Evolutionary conservation across 2,888 invertebrate species (phyloP).

Genomic region (Ryuthela nishihirai): DNA sequence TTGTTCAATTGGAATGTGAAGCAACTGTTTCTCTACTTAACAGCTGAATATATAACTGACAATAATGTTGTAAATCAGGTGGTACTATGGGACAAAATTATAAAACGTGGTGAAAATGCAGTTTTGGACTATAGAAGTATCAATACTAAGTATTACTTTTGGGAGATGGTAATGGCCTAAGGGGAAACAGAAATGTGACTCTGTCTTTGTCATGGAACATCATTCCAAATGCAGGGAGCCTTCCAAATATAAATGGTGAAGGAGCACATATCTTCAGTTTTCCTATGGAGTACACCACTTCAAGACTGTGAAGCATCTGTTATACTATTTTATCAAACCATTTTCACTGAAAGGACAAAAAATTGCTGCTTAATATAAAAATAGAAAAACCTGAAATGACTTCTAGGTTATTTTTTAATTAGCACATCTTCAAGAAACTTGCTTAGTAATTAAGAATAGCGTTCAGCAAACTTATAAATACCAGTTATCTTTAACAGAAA

Average conservation of each 20-base stretch:
- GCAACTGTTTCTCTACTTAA: constrained; percentile 91
- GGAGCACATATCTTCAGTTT: constrained; percentile 86
- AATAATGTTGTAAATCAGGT: constrained; percentile 71
- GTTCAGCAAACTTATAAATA: too few relatives aligned
- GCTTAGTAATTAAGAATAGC: too few relatives aligned
- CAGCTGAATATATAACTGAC: constrained; percentile 89
- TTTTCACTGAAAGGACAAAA: too few relatives aligned
- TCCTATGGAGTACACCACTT: constrained; percentile 76
- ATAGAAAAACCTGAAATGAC: too few relatives aligned
- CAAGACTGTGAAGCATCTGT: too few relatives aligned
- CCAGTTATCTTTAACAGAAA: too few relatives aligned
- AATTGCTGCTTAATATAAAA: too few relatives aligned
- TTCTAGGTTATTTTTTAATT: too few relatives aligned
- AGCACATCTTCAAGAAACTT: too few relatives aligned
- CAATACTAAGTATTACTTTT: constrained; percentile 98
- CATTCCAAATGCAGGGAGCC: constrained; percentile 93
- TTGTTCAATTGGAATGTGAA: constrained; percentile 99
- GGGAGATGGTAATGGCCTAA: constrained; percentile 98
- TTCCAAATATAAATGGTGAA: constrained; percentile 78
- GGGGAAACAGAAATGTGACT: constrained; percentile 91
- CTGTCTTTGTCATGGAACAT: constrained; percentile 96
- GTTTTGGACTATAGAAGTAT: constrained; percentile 85
- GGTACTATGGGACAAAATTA: constrained; percentile 98
- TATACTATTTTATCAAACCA: too few relatives aligned
- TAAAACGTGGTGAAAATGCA: constrained; percentile 90